Percentiles rank a stretch among this genome's conserved stretches.
phyloP scores from a whole-genome alignment of 2,113 vertebrate species.

The Anolis sagrei region DNA sequence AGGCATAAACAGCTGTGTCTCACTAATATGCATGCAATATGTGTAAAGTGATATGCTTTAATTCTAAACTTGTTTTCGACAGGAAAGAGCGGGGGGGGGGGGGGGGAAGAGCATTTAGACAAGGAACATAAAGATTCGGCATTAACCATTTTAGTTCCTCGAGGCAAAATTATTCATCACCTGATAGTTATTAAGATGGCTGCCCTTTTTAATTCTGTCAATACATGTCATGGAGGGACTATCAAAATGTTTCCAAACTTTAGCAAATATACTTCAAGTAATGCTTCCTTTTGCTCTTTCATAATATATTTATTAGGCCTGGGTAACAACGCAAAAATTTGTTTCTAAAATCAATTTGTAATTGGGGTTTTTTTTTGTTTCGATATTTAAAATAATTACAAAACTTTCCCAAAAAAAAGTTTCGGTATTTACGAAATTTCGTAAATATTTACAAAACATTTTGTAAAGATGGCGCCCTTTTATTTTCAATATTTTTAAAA shows the following conservation, averaged over 20 bases:
- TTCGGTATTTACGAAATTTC: too few relatives aligned
- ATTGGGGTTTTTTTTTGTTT: too few relatives aligned
- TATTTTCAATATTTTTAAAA: too few relatives aligned
- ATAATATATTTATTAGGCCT: too few relatives aligned
- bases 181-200: conserved; percentile 80
- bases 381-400: too few relatives aligned
- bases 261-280: conserved; percentile 36
- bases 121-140: conserved; percentile 90
- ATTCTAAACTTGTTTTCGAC: conserved; percentile 97
- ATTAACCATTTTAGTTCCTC: conserved; percentile 82
- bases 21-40: conserved; percentile 97
- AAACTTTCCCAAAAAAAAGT: too few relatives aligned
- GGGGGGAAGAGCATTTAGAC: conserved; percentile 87
- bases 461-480: too few relatives aligned
- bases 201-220: conserved; percentile 67
- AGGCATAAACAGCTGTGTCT: conserved; percentile 96
- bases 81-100: conserved; percentile 82
- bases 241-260: conserved; percentile 70
- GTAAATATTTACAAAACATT: too few relatives aligned
- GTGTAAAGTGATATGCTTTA: conserved; percentile 99
- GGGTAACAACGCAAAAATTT: too few relatives aligned
- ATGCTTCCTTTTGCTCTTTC: conserved; percentile 38
- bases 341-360: too few relatives aligned
- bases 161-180: conserved; percentile 82
- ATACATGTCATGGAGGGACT: conserved; percentile 62